phyloP scores from a whole-genome alignment of 1,140 invertebrate genomes.

The Capitella teleta region DNA sequence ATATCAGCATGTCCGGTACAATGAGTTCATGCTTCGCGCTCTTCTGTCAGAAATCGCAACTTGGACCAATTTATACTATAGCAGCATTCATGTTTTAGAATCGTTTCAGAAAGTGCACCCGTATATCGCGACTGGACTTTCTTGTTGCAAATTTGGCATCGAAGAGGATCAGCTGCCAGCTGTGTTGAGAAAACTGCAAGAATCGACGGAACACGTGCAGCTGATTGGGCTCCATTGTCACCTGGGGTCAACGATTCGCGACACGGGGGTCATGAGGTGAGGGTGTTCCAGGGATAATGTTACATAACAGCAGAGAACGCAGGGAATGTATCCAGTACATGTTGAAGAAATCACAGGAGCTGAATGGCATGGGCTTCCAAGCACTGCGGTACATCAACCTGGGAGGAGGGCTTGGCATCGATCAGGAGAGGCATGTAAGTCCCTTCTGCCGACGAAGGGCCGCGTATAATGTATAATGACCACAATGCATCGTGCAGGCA shows the following conservation, averaged over 20 bases:
- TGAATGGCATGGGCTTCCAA: conserved; percentile 17
- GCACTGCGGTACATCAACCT: conserved; percentile 32
- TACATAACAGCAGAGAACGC: too few relatives aligned
- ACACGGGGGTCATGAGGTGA: conserved; percentile 23
- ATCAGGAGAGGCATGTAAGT: conserved; percentile 23
- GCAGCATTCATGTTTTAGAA: neutral
- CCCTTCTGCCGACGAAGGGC: too few relatives aligned
- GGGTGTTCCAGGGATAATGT: too few relatives aligned
- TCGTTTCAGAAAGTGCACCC: conserved; percentile 21
- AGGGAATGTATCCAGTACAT: conserved; percentile 14
- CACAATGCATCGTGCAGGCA: too few relatives aligned
- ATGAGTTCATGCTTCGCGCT: neutral
- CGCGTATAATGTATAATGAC: too few relatives aligned
- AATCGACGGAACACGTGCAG: conserved; percentile 10
- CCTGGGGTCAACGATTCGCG: conserved; percentile 34
- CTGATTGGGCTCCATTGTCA: conserved; percentile 39
- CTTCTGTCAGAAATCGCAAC: neutral
- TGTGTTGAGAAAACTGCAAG: conserved; percentile 14
- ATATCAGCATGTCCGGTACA: neutral
- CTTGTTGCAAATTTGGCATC: conserved; percentile 31
- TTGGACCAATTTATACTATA: neutral
- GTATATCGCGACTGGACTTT: conserved; percentile 23
- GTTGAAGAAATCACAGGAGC: conserved; percentile 10
- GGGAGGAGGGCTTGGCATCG: conserved; percentile 41
- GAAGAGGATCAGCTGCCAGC: conserved; percentile 15